phyloP scores from a whole-genome alignment of 2,888 invertebrate genomes.

The Xylota sylvarum region DNA sequence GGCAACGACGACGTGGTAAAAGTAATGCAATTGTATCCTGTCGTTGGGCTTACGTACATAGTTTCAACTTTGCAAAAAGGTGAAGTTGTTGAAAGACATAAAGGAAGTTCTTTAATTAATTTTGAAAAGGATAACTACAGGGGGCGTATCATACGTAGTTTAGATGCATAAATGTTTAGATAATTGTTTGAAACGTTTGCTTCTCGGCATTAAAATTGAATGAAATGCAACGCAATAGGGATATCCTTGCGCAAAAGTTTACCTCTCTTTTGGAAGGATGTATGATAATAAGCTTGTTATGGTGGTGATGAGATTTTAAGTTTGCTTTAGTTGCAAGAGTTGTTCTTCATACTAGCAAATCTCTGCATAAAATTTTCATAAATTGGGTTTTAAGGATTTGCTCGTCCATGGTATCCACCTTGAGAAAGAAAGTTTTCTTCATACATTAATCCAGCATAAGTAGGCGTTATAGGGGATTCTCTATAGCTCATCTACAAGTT shows the following conservation, averaged over 20 bases:
- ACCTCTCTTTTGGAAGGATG: not conserved
- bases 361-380: no score
- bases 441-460: no score
- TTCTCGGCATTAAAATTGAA: not conserved
- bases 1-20: conserved; percentile 2
- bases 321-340: no score
- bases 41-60: not conserved
- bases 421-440: no score
- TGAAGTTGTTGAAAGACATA: conserved; percentile 1
- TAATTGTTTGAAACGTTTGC: conserved; percentile 8
- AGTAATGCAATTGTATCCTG: conserved; percentile 4
- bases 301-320: no score
- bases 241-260: not conserved
- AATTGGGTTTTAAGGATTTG: no score
- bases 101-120: conserved; percentile 20
- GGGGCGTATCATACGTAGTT: not conserved
- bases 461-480: no score
- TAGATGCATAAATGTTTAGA: not conserved
- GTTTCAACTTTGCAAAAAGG: not conserved
- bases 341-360: no score
- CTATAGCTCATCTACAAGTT: no score
- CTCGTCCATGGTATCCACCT: no score
- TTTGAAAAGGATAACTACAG: conserved; percentile 11
- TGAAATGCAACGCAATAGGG: not conserved
- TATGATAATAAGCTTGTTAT: no score